Evolutionary conservation across 1,140 invertebrate species (phyloP), one percentile per base, ranked within the genome.

Genomic region (Medauroidea extradentata): DNA sequence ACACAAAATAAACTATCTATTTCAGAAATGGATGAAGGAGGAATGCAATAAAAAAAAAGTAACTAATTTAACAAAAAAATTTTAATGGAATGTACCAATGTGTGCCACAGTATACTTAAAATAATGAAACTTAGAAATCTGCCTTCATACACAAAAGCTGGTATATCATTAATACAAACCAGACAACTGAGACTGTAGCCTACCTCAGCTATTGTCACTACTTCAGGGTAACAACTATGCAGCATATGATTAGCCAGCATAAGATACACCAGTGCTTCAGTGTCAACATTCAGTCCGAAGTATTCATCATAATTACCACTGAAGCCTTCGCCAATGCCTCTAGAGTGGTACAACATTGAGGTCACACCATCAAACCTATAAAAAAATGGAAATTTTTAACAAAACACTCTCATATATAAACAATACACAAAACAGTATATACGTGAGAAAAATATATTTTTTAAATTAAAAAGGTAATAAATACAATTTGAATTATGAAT

Each of bases 281-380:
- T 95, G 76, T 99, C 98, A 0, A 94, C 93, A 73, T 94, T 96
- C 18, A 99, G 73, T 3, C 96, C 94, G 80, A 92, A 99, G 79
- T 99, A 99, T 74, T 99, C 95, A 71, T 96, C 89, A 72, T 99
- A 99, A 72, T 94, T 84, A 0, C 96, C 96, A 65, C 87, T 91
- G 71, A 98, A 98, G 27, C 91, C 91, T 75, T 94, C 85, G 5
- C 91, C 93, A 65, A 94, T 86, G 52, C 96, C 96, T 71, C 94
- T 90, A 7, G 91, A 93, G 76, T 99, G 97, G 74, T 99, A 99
- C 58, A 99, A 70, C 96, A 99, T 99, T 0, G 97, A 99, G 0
- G 97, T 99, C 0, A 99, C 94, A 4, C 98, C 98, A 79, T 99
- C 98, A 78, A 98, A 98, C 70, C 91, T 82, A 78, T 52, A 50